Conservation (phyloP, 2,888 invertebrate genomes). For the Drosophila rubida region DNA sequence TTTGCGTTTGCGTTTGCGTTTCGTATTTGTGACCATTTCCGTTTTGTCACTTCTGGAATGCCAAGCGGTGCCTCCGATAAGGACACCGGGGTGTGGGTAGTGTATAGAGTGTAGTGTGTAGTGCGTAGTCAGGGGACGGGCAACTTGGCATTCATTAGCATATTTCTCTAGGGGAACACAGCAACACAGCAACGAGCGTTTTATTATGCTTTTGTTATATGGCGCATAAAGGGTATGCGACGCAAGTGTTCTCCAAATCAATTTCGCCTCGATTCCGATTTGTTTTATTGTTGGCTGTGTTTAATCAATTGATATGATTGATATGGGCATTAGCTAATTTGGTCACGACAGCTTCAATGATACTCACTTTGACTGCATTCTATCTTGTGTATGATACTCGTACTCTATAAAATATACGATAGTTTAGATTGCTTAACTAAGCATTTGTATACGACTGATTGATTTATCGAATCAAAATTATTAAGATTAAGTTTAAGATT, state of each 20-base stretch:
- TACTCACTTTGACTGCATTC: too few species aligned
- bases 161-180: constrained; percentile 71
- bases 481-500: too few species aligned
- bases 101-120: background rate
- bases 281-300: background rate
- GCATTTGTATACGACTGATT: too few species aligned
- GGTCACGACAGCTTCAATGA: too few species aligned
- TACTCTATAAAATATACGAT: too few species aligned
- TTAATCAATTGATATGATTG: constrained; percentile 6
- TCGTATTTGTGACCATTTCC: constrained; percentile 58
- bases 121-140: constrained; percentile 11
- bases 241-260: constrained; percentile 62
- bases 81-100: background rate
- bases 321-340: background rate
- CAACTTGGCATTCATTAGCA: constrained; percentile 72
- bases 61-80: background rate
- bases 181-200: constrained; percentile 48
- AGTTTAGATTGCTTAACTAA: too few species aligned
- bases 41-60: constrained; percentile 52
- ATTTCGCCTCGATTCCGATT: constrained; percentile 51
- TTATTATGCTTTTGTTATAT: constrained; percentile 71
- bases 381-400: too few species aligned
- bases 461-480: too few species aligned
- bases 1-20: constrained; percentile 48
- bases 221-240: constrained; percentile 68